Percentiles rank a stretch among this genome's conserved stretches.
phyloP scores from a whole-genome alignment of 1,140 invertebrate species.

The Drosophila lini region DNA sequence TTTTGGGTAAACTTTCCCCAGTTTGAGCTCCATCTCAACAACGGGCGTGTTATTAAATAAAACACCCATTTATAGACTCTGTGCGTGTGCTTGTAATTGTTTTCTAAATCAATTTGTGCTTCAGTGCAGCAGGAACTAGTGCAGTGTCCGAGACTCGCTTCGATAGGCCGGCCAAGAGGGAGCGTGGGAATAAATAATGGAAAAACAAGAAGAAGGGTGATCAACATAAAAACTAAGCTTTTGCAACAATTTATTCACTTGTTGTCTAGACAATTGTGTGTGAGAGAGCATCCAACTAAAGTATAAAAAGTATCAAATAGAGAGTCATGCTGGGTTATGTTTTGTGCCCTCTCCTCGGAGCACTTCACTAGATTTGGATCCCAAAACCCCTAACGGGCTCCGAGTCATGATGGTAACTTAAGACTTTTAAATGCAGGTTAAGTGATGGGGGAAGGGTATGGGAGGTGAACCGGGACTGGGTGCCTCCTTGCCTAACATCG shows the following conservation, averaged over 20 bases:
- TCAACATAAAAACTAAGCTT: constrained; percentile 35
- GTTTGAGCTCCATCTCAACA: too few species aligned
- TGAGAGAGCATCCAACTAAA: constrained; percentile 60
- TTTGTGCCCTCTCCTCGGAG: constrained; percentile 33
- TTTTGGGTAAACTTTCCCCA: neutral
- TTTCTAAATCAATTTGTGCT: constrained; percentile 53
- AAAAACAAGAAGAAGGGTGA: constrained; percentile 8
- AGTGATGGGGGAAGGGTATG: constrained; percentile 35
- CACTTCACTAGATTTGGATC: constrained; percentile 60
- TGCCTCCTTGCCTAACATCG: constrained; percentile 59
- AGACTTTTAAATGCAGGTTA: constrained; percentile 73
- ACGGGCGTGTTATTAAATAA: neutral
- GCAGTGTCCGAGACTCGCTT: constrained; percentile 45
- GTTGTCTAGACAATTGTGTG: constrained; percentile 61
- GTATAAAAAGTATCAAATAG: constrained; percentile 78
- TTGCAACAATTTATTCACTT: constrained; percentile 77
- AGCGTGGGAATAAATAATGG: constrained; percentile 15
- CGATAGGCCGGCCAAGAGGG: constrained; percentile 39
- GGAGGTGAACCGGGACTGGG: constrained; percentile 17
- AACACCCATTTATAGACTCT: neutral
- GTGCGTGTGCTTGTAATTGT: constrained; percentile 21
- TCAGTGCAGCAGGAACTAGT: constrained; percentile 68
- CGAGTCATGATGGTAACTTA: constrained; percentile 49
- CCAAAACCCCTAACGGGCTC: constrained; percentile 41
- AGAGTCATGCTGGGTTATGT: constrained; percentile 56